These are phyloP conservation scores for Acanthaster planci DNA, from an alignment of 35 echinoderm and acorn worm species.

Conservation along the genomic window DNA sequence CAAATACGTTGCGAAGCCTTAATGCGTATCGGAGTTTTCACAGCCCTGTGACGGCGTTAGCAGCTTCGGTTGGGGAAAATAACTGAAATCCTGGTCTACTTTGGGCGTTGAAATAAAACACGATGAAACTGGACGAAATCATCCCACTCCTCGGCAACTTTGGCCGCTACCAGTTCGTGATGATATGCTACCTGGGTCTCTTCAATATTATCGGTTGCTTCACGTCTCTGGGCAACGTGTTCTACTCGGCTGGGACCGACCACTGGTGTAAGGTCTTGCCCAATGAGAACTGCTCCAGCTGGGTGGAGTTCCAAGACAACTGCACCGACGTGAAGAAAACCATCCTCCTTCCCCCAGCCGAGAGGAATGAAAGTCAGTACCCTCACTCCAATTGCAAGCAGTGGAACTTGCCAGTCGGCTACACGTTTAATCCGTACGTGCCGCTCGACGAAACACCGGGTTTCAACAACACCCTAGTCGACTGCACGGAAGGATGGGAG, in stretches of 20 bases:
- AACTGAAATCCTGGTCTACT: no score
- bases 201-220: not conserved
- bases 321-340: conserved; percentile 39
- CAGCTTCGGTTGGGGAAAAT: no score
- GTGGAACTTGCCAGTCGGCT: not conserved
- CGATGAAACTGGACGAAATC: conserved; percentile 14
- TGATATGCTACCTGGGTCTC: not conserved
- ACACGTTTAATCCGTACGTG: not conserved
- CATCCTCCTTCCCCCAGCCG: not conserved
- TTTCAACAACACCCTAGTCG: not conserved
- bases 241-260: not conserved
- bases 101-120: no score
- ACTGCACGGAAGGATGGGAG: conserved; percentile 43
- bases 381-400: conserved; percentile 10
- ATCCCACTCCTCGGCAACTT: conserved; percentile 14
- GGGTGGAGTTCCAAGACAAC: not conserved
- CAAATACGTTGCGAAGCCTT: no score
- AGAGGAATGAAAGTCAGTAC: not conserved
- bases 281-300: not conserved
- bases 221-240: not conserved
- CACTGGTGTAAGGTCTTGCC: conserved; percentile 32
- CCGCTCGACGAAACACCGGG: not conserved
- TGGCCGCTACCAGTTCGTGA: conserved; percentile 1
- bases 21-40: no score
- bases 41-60: no score